Evolutionary conservation across 2,888 invertebrate genomes (phyloP), one percentile per base, ranked within the genome.

Genomic region (Athalia cordata): DNA sequence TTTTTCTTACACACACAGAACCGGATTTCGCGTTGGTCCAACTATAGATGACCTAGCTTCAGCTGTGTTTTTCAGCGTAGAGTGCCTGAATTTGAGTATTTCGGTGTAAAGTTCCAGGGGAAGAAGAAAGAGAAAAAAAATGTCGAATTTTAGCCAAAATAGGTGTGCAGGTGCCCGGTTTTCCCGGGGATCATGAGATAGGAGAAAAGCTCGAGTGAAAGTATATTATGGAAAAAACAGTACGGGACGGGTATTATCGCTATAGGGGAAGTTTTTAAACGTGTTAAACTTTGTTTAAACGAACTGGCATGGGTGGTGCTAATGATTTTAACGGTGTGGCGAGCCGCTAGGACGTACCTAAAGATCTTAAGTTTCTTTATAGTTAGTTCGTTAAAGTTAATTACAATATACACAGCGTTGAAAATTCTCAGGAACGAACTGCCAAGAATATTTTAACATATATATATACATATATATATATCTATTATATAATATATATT

Each of bases 341-440:
- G n/a, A 6, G 13, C 64, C 7, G 15, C 64, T 4, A 8, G 11
- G 47, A 66, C 49, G 66, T 15, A 62, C 62, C 62, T 29, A 13
- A 15, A 13, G 62, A 62, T 15, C 62, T 9, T 8, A 64, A 64
- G 43, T 64, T 64, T 7, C 43, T 64, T 64, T 64, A 9, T 43
- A 43, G 64, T 64, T 64, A 43, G 7, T 64, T 64, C 43, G 64
- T 64, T 64, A 15, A 64, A 66, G 66, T 66, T 66, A 66, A 66
- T 66, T 66, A 66, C 66, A n/a, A 8, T 13, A 29, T 29, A n/a
- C 65, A 49, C 8, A n/a, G n/a, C n/a, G 49, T 5, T n/a, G 66
- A 66, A 49, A 66, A 66, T 49, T 49, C 29, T 29, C 13, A n/a
- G 29, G 29, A 29, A 29, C 29, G 13, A 49, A 13, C 47, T 7